A percentile compares a stretch with the other conserved stretches of the same genome.
Evolutionary conservation across 1,140 invertebrate genomes (phyloP).

Genomic region (Drosophila quadrilineata): DNA sequence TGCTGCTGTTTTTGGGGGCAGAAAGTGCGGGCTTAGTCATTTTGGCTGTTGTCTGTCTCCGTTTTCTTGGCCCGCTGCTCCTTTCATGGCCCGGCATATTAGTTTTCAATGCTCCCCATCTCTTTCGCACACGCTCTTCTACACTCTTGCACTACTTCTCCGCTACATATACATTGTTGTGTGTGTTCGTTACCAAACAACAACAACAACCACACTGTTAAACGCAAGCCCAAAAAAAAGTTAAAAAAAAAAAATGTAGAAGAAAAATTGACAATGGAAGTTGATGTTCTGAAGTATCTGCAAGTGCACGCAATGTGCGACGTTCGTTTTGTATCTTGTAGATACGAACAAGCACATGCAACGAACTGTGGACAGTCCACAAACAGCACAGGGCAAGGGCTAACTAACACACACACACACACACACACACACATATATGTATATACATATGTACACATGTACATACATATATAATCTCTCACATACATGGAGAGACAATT

Average conservation of each 20-base stretch:
- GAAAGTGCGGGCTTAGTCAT: constrained; percentile 66
- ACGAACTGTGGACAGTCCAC: constrained; percentile 7
- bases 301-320: constrained; percentile 42
- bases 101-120: constrained; percentile 59
- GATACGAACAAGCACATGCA: constrained; percentile 40
- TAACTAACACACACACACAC: too few relatives aligned
- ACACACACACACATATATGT: too few relatives aligned
- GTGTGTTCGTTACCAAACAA: constrained; percentile 39
- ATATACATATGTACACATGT: too few relatives aligned
- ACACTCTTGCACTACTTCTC: too few relatives aligned
- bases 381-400: constrained; percentile 11
- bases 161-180: constrained; percentile 51
- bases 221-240: constrained; percentile 10
- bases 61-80: too few relatives aligned
- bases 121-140: too few relatives aligned
- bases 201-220: constrained; percentile 27
- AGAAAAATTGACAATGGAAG: constrained; percentile 48
- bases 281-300: constrained; percentile 45
- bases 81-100: constrained; percentile 54
- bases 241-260: not conserved
- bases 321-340: constrained; percentile 33
- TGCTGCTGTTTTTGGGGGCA: not conserved
- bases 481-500: constrained; percentile 6
- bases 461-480: too few relatives aligned
- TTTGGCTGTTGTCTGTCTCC: constrained; percentile 8